Conservation (phyloP, 2,797 vertebrate genomes). For the Poeciliopsis turneri region DNA sequence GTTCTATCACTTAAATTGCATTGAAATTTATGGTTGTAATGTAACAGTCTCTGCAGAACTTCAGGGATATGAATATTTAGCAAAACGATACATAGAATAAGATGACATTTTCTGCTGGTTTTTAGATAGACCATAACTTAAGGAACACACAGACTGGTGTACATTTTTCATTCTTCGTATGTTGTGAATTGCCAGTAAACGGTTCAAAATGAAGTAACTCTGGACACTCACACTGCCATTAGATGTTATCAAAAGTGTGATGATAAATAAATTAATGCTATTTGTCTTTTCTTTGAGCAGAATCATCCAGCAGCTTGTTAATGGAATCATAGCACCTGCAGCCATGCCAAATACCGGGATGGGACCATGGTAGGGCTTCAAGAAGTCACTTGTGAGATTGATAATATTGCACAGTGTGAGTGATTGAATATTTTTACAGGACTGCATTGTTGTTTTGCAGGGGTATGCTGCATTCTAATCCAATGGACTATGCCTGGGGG, state of each 20-base stretch:
- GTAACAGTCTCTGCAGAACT: neutral
- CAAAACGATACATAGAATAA: neutral
- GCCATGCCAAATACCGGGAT: slow-evolving; percentile 94
- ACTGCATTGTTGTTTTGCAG: slow-evolving; percentile 66
- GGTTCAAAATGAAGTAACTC: neutral
- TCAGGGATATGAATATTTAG: neutral
- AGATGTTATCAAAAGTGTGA: neutral
- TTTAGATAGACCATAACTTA: neutral
- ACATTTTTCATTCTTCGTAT: neutral
- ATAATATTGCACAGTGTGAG: neutral
- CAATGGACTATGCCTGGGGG: slow-evolving; percentile 98
- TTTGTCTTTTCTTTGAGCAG: slow-evolving; percentile 70
- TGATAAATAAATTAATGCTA: neutral
- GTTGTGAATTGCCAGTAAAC: neutral
- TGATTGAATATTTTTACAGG: neutral
- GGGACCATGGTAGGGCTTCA: slow-evolving; percentile 90
- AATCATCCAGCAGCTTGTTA: slow-evolving; percentile 97
- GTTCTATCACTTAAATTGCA: neutral
- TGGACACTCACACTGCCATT: too few species aligned
- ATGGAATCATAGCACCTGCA: slow-evolving; percentile 95
- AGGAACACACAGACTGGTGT: neutral
- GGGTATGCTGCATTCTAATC: slow-evolving; percentile 97
- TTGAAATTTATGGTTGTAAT: neutral
- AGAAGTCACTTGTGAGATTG: slow-evolving; percentile 1
- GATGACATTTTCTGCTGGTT: neutral